Base-by-base conservation (phyloP, 2,797 vertebrate species). In the Dendrocincla tyrannina region DNA sequence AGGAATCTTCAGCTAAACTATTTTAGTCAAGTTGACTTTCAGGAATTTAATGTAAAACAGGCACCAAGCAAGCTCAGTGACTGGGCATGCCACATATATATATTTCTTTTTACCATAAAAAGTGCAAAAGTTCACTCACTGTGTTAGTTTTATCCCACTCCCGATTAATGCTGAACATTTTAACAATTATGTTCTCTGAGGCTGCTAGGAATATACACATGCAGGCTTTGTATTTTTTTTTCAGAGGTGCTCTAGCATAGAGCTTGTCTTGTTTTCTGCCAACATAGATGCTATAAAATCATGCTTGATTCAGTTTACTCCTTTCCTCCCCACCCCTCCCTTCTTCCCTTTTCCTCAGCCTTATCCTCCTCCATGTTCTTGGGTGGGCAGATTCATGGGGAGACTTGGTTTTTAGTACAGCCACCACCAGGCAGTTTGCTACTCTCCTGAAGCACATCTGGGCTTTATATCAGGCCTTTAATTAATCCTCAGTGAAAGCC, bases 401-500 rank as follows among this genome's bases (percentile, higher is more conserved):
- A 98, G 98, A 97, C 96, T 85, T 97, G 95, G 77, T 89, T 94
- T 97, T 97, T 96, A 97, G 97, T 92, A 95, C 67, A 97, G 97
- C 97, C 98, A 98, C 97, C 97, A 97, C 98, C 96, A 98, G 98
- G 98, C 98, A 98, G 98, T 98, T 98, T 97, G 97, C 98, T 98
- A 97, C 98, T 98, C 98, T 98, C 97, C 96, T 98, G 98, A 97
- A 98, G 99, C 98, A 99, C 99, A 99, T 99, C 99, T 99, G 99
- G 99, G 99, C 99, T 99, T 99, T 99, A 99, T 99, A 99, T 99
- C 99, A 99, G 99, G 97, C 98, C 99, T 99, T 99, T 99, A 99
- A 99, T 99, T 99, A 99, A 99, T 99, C 99, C 99, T 99, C 99
- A 99, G 99, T 99, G 99, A 99, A 99, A 99, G 99, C 99, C 99